Percentiles rank a stretch among this genome's conserved stretches.
These are phyloP conservation scores for Acanthurus tractus DNA, from an alignment of 2,797 vertebrate species.

Conservation along the genomic window DNA sequence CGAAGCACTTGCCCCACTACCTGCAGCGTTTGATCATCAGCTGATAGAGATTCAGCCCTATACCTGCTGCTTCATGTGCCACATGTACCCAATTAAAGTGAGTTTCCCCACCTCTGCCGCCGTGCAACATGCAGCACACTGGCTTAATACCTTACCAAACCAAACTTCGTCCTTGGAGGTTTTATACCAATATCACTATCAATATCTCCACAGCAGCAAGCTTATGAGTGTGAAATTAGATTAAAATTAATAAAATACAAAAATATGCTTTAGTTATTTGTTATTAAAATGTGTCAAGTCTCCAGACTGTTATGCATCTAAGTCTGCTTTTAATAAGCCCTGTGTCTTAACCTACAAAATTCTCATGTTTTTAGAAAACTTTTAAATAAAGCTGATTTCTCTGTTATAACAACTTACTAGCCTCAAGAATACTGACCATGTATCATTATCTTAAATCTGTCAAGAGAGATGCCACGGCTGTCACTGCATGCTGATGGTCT, in stretches of 20 bases:
- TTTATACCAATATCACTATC: neutral
- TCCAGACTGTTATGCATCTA: neutral
- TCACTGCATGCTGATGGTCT: constrained; percentile 16
- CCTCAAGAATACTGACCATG: constrained; percentile 29
- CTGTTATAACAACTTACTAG: neutral
- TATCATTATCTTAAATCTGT: constrained; percentile 29
- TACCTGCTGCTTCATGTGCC: constrained; percentile 33
- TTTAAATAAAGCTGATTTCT: constrained; percentile 6
- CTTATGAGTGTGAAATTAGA: neutral
- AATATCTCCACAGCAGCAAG: neutral
- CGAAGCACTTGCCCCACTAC: constrained; percentile 8
- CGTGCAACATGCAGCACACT: neutral
- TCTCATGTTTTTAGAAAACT: neutral
- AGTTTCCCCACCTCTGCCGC: constrained; percentile 1
- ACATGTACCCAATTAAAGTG: constrained; percentile 46
- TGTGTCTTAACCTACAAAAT: neutral
- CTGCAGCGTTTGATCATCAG: constrained; percentile 18
- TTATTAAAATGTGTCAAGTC: neutral
- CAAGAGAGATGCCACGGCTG: constrained; percentile 5
- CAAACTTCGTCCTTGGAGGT: neutral
- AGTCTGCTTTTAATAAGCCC: neutral
- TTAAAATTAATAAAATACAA: neutral
- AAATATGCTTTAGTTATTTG: neutral
- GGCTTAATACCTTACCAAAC: constrained; percentile 9
- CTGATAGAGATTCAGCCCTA: constrained; percentile 6